Evolutionary conservation across 2,888 invertebrate species (phyloP).

Genomic region (Agonopterix heracliana): DNA sequence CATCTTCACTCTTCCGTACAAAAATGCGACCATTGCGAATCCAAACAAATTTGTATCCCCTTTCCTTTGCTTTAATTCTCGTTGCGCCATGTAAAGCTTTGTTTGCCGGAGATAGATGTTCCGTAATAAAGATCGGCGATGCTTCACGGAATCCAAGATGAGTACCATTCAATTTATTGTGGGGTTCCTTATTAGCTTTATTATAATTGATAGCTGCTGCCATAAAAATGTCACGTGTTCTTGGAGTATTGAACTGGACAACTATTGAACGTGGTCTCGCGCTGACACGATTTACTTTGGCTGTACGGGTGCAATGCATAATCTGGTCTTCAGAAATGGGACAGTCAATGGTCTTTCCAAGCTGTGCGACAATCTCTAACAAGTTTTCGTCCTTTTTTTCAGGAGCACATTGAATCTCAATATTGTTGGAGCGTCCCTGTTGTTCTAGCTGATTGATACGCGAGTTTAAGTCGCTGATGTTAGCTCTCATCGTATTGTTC

Average conservation of each 20-base stretch:
- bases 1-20: too few species aligned
- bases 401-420: not conserved
- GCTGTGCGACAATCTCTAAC: not conserved
- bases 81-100: not conserved
- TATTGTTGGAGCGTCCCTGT: not conserved
- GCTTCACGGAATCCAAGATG: not conserved
- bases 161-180: not conserved
- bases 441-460: not conserved
- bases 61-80: not conserved
- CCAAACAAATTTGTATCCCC: too few species aligned
- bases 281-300: not conserved
- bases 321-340: not conserved
- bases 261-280: not conserved
- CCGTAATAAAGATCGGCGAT: not conserved
- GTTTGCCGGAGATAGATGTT: not conserved
- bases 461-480: not conserved
- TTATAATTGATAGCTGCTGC: not conserved
- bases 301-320: not conserved
- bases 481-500: not conserved
- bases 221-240: not conserved
- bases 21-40: too few species aligned
- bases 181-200: not conserved
- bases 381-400: too few species aligned
- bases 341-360: not conserved
- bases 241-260: not conserved